Base-by-base conservation (phyloP, 2,888 invertebrate genomes). In the Drepanosiphum platanoidis region DNA sequence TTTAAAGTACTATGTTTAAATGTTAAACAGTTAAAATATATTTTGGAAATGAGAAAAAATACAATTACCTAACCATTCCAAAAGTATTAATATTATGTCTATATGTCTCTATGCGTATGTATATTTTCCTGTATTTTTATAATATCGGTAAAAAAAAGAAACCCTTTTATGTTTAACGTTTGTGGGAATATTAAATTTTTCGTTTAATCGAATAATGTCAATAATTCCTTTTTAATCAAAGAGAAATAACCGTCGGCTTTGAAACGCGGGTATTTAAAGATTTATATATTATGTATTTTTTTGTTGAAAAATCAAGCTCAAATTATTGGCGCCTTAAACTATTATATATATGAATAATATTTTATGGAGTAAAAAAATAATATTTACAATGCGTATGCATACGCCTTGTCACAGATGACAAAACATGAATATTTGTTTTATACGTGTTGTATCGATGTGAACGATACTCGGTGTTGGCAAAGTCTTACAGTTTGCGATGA, bases 391-490 rank as follows among this genome's bases (percentile, higher is more conserved):
- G 11, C 4, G 18, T 68, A 30, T 64, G 58, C 18, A 9, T 27
- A 15, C 36, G 3, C 13, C 42, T 72, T 8, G 22, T 66, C 30
- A 32, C 64, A 46, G 42, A 79, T 79, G 79, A 42, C 61, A 32
- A 79, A 66, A 32, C 39, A 22, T 4, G 66, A 79, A 79, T 64
- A 66, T 66, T 66, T n/a, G 5, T 78, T 78, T n/a, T 78, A 30
- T 42, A 46, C 18, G 18, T 27, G 34, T 77, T n/a, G 61, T 79
- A 66, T 66, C 15, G 42, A 46, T 42, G 15, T 42, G 78, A 66
- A 32, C 32, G 7, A 77, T 77, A 61, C 18, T 64, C 11, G 30
- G 11, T 42, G 66, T 79, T 34, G 46, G 68, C 68, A 68, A 46
- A 52, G 52, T 68, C 7, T 81, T 15, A 9, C 32, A 8, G 13